These are phyloP conservation scores for Aselliscus stoliczkanus DNA, from an alignment of 2,797 vertebrate species.

Conservation along the genomic window DNA sequence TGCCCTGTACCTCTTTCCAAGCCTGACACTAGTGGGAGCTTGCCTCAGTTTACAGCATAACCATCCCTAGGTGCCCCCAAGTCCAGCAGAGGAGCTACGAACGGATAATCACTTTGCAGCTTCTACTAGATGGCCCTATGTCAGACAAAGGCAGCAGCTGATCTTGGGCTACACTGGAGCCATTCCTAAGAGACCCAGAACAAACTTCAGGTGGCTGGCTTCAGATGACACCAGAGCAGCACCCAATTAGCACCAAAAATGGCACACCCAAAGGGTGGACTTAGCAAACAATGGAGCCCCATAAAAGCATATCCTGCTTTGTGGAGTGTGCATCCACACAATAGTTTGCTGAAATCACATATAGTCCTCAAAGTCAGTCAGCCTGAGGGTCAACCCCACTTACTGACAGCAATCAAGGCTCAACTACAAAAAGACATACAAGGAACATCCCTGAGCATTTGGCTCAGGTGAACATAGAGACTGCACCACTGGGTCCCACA, in stretches of 20 bases:
- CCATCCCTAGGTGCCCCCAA: neutral
- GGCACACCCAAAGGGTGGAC: neutral
- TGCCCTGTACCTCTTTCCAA: neutral
- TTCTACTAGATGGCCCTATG: neutral
- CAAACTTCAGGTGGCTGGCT: neutral
- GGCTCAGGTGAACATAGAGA: neutral
- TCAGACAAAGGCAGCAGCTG: neutral
- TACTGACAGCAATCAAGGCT: neutral
- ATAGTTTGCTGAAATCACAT: too few species aligned
- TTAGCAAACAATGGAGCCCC: too few species aligned
- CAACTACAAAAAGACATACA: neutral
- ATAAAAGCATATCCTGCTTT: too few species aligned
- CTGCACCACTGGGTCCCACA: neutral
- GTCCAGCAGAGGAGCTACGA: neutral
- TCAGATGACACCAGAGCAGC: neutral
- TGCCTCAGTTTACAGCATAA: neutral
- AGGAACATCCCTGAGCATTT: neutral
- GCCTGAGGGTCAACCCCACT: neutral
- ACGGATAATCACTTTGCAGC: neutral
- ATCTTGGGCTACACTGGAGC: neutral
- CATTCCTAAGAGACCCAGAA: neutral
- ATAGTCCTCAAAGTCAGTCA: neutral
- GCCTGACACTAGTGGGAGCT: neutral
- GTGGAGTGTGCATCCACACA: too few species aligned
- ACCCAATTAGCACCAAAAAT: neutral